Percentiles rank a stretch among this genome's conserved stretches.
Evolutionary conservation across 2,888 invertebrate genomes (phyloP).

Genomic region (Ormia ochracea): DNA sequence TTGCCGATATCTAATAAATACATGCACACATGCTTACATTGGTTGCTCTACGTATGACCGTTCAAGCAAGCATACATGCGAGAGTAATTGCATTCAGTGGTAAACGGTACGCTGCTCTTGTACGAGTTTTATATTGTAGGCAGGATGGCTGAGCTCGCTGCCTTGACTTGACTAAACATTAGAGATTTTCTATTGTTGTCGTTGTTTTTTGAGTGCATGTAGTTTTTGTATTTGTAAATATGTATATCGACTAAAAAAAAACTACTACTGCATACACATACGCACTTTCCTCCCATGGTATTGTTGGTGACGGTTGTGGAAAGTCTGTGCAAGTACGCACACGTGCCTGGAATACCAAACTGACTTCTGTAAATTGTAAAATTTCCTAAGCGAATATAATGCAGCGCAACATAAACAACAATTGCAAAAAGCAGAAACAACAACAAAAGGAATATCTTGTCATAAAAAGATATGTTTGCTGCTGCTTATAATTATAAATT

Average conservation of each 20-base stretch:
- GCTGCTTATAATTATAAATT: slow-evolving; percentile 37
- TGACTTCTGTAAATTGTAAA: slow-evolving; percentile 33
- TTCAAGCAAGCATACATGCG: not conserved
- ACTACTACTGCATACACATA: not conserved
- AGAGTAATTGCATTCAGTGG: not conserved
- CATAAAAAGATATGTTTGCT: not conserved
- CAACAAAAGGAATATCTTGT: slow-evolving; percentile 1
- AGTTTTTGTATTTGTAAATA: too few relatives aligned
- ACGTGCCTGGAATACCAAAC: slow-evolving; percentile 55
- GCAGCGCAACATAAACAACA: too few relatives aligned
- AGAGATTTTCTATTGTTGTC: not conserved
- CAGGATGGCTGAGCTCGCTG: not conserved
- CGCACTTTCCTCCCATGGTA: too few relatives aligned
- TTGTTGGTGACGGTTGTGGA: not conserved
- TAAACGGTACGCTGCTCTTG: not conserved
- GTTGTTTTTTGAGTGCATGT: not conserved
- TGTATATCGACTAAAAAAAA: slow-evolving; percentile 5
- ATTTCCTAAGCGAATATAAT: slow-evolving; percentile 1
- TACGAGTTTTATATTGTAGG: not conserved
- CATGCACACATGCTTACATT: slow-evolving; percentile 7
- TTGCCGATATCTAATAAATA: too few relatives aligned
- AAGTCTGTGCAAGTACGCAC: slow-evolving; percentile 49
- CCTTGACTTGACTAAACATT: slow-evolving; percentile 2
- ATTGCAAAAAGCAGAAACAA: too few relatives aligned
- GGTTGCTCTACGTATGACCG: not conserved